Evolutionary conservation across 2,113 vertebrate species (phyloP), one percentile per base, ranked within the genome.

Genomic region (Myotis brandtii): DNA sequence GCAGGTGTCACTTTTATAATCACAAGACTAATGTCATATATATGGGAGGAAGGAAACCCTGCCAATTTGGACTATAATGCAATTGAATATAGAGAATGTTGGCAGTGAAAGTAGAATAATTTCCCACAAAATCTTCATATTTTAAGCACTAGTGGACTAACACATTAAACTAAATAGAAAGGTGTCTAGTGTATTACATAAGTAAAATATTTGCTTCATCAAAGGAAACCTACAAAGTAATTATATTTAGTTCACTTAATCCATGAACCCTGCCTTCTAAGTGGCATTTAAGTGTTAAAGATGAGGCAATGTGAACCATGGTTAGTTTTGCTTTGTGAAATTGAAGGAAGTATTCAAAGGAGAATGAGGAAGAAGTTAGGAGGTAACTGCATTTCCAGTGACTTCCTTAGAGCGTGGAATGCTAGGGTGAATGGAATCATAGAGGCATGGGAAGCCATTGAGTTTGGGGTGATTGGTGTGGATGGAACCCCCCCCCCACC

Each of bases 221-320:
- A 86, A 73, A 93, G 52, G 27, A 95, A 86, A 84, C 12, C 32
- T 88, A 10, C 64, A 7, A 70, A 69, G 10, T 83, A 48, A 84
- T 91, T 96, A n/a, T 21, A 96, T n/a, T 67, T 93, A 76, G 59
- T 43, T 67, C 64, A 20, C 16, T 93, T 91, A 66, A 90, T 82
- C 34, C 62, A n/a, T 62, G 17, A 75, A 83, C 40, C 0, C 0
- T 69, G 48, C 14, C 56, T 81, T 87, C 69, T 66, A 11, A 67
- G 20, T 62, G 76, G 66, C 20, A 23, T n/a, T 8, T 52, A 86
- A 62, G 6, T 82, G 77, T 86, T 91, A 20, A 84, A 93, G 50
- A 79, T 32, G 50, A 93, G 30, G 9, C 59, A 54, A 9, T 18
- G 46, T 84, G 46, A 72, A 59, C 25, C 9, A 30, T 52, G 27